Conservation (phyloP, 2,888 invertebrate species). For the Biston stratarius region DNA sequence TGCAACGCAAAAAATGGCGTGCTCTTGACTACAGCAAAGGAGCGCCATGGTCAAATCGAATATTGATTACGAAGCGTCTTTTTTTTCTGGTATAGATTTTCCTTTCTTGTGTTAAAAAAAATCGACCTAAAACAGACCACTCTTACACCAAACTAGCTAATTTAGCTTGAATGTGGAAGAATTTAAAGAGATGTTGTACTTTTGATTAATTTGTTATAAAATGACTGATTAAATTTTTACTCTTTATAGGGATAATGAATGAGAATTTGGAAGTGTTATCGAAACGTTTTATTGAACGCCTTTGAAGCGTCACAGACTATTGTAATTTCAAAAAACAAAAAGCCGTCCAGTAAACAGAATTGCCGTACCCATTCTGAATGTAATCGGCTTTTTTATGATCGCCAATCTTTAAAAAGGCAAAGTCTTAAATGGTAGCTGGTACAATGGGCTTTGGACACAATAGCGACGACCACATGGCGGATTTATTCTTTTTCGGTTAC, state of each 20-base stretch:
- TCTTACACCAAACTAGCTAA: too few species aligned
- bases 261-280: too few species aligned
- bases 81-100: too few species aligned
- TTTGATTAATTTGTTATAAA: too few species aligned
- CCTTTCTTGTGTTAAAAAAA: too few species aligned
- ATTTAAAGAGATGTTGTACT: too few species aligned
- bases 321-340: conserved; percentile 38
- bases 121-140: too few species aligned
- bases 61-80: conserved; percentile 49
- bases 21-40: conserved; percentile 51
- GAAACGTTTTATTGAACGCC: background rate
- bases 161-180: too few species aligned
- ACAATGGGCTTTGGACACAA: conserved; percentile 78
- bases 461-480: conserved; percentile 75
- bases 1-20: conserved; percentile 63
- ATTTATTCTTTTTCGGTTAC: conserved; percentile 69
- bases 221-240: too few species aligned
- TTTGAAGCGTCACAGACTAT: conserved; percentile 30
- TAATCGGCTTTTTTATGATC: conserved; percentile 74
- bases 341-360: conserved; percentile 66
- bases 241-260: too few species aligned
- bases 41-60: conserved; percentile 49
- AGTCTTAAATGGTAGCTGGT: conserved; percentile 70
- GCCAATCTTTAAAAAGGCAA: conserved; percentile 70
- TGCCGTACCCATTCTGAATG: conserved; percentile 66